These are phyloP conservation scores for Drymodes brunneopygia DNA, from an alignment of 2,113 vertebrate species.

Conservation along the genomic window DNA sequence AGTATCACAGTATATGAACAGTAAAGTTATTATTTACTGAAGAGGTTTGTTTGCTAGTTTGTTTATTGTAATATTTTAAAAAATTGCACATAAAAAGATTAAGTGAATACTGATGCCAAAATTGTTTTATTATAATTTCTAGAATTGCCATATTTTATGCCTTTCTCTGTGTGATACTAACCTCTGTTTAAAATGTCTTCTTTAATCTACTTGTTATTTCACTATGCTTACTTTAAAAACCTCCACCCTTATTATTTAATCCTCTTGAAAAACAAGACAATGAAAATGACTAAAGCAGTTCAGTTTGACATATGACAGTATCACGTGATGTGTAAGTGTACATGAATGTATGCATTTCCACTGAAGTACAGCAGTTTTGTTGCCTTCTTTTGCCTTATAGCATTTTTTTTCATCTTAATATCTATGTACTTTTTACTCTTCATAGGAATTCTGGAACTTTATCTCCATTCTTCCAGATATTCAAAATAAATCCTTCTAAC, in stretches of 20 bases:
- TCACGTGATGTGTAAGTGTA: fast-evolving
- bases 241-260: neutral
- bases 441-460: neutral
- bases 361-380: neutral
- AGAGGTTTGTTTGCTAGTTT: neutral
- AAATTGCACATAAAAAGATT: neutral
- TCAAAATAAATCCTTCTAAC: neutral
- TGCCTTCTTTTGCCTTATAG: neutral
- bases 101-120: neutral
- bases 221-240: neutral
- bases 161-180: neutral
- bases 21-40: neutral
- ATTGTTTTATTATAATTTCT: neutral
- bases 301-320: neutral
- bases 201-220: neutral
- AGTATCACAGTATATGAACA: neutral
- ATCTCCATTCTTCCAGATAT: neutral
- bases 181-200: neutral
- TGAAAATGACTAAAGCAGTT: neutral
- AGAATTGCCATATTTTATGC: neutral
- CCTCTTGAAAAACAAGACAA: neutral
- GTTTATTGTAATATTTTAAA: neutral
- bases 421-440: neutral
- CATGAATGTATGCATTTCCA: neutral
- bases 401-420: neutral